Evolutionary conservation across 2,888 invertebrate genomes (phyloP), one percentile per base, ranked within the genome.

Genomic region (Deilephila elpenor): DNA sequence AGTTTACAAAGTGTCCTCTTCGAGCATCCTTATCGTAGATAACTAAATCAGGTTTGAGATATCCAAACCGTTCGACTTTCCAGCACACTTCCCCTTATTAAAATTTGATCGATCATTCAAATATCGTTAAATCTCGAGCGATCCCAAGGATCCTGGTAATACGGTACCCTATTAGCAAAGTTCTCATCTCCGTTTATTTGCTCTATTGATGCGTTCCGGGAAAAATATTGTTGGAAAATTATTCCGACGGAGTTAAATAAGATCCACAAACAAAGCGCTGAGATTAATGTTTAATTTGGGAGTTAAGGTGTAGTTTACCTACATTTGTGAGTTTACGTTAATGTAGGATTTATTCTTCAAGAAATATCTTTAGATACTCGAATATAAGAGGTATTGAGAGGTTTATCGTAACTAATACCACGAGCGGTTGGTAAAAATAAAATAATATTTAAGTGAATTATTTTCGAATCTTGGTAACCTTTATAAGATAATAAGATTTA

Each of bases 81-180:
- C n/a, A 64, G 20, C 19, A 44, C 64, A 64, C 20, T 64, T 67
- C 44, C 17, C 17, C 17, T 11, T 51, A 67, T 67, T 67, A 67
- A 51, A 67, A 51, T 67, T 51, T 17, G 44, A 51, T 51, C 20
- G 44, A 67, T 51, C 25, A 25, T 44, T 67, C 25, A 67, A 67
- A 67, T 67, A 67, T 67, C 17, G 11, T 64, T 20, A 44, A 67
- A 67, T 67, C 67, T 67, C 25, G 44, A 51, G 51, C 51, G 17
- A 20, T 25, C 44, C 67, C 44, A 67, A 67, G 67, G 67, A 51
- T 67, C 25, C 25, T 25, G 67, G 56, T 44, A 67, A 67, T 67
- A 67, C 67, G 51, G 67, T 67, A 67, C 67, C 67, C 67, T 67
- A 67, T 67, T 67, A 67, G 67, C 44, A 67, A 67, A 67, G 67